A percentile compares a stretch with the other conserved stretches of the same genome.
Conservation (phyloP, 2,797 vertebrate species). For the Sebastes minor region DNA sequence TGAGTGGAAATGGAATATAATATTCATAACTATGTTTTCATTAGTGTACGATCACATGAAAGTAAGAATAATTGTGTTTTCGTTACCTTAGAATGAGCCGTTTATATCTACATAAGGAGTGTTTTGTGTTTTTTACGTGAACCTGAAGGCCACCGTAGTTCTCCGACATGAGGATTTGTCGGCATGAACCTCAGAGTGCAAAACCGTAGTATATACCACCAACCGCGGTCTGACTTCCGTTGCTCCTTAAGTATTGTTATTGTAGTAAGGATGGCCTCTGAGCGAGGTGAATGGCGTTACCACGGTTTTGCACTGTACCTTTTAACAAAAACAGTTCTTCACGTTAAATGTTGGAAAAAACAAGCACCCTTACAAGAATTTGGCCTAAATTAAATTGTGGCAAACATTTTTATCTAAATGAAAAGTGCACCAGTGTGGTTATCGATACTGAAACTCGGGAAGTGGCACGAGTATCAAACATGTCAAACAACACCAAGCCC, state of each 20-base stretch:
- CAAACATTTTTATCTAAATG: not conserved
- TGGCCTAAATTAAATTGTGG: too few relatives aligned
- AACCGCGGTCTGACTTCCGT: rapidly evolving
- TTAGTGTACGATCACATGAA: too few relatives aligned
- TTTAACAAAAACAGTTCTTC: not conserved
- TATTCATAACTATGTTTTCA: too few relatives aligned
- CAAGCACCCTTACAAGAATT: not conserved
- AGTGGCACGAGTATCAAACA: not conserved
- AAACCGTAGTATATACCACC: not conserved
- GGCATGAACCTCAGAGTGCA: not conserved
- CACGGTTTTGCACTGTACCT: not conserved
- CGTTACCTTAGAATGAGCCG: too few relatives aligned
- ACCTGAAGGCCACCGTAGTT: too few relatives aligned
- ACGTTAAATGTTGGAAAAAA: not conserved
- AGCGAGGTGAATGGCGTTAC: not conserved
- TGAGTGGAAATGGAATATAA: too few relatives aligned
- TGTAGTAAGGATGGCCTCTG: not conserved
- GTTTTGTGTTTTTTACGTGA: too few relatives aligned
- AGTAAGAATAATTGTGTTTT: too few relatives aligned
- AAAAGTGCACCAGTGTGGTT: not conserved
- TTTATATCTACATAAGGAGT: too few relatives aligned
- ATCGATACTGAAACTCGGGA: not conserved
- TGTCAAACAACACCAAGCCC: not conserved
- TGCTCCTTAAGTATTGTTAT: not conserved
- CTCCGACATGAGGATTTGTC: not conserved